Conservation (phyloP, 2,797 vertebrate genomes). For the Clarias pachynema region DNA sequence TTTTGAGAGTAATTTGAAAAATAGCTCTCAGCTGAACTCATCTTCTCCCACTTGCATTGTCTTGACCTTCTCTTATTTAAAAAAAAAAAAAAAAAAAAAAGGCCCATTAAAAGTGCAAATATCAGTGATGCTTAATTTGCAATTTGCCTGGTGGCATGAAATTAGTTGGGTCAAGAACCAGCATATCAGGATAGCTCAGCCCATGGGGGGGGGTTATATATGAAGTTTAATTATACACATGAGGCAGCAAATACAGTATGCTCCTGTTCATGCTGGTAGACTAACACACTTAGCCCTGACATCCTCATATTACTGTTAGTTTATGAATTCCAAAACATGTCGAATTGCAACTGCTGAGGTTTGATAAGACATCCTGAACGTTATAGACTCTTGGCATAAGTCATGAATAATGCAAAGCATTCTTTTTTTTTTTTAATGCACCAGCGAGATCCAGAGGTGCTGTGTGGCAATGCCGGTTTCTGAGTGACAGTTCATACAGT, state of each 20-base stretch:
- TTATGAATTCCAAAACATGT: not conserved
- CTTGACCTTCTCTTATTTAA: slow-evolving; percentile 43
- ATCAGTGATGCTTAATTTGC: slow-evolving; percentile 32
- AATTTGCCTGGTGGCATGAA: slow-evolving; percentile 33
- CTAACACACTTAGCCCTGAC: slow-evolving; percentile 9
- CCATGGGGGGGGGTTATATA: not conserved
- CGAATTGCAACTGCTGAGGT: slow-evolving; percentile 3
- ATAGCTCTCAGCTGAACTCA: slow-evolving; percentile 24
- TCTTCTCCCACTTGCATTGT: not conserved
- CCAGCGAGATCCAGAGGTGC: not conserved
- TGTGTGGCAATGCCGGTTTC: not conserved
- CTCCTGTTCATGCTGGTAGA: not conserved
- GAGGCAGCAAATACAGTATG: slow-evolving; percentile 27
- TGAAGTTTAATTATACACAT: slow-evolving; percentile 32
- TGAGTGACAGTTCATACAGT: slow-evolving; percentile 32
- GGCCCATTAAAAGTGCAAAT: slow-evolving; percentile 13
- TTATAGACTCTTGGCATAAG: not conserved
- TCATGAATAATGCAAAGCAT: not conserved
- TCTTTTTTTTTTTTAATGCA: not conserved
- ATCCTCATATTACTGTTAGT: not conserved
- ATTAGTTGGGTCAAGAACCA: slow-evolving; percentile 43
- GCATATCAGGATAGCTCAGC: slow-evolving; percentile 17
- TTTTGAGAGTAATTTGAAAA: slow-evolving; percentile 3
- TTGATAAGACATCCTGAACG: not conserved
- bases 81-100: slow-evolving; percentile 26